Evolutionary conservation across 2,888 invertebrate genomes (phyloP).

Genomic region (Lysandra bellargus): DNA sequence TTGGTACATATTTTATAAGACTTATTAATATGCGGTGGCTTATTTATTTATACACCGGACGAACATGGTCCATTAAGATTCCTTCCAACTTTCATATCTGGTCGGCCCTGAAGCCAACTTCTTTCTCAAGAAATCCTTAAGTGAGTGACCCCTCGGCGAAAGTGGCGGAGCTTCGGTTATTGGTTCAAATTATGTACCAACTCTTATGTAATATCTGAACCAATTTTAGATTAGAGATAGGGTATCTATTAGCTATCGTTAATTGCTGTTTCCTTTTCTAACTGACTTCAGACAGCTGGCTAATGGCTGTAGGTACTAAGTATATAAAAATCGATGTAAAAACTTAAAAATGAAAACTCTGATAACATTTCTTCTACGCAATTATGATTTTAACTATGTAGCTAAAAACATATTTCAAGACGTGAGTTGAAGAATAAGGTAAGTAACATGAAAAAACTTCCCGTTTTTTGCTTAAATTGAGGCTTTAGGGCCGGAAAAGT

Average conservation of each 20-base stretch:
- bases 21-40: not conserved
- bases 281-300: no score
- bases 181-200: not conserved
- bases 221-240: not conserved
- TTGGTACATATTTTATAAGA: no score
- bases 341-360: no score
- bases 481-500: no score
- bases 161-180: not conserved
- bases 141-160: constrained; percentile 23
- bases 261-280: no score
- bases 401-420: no score
- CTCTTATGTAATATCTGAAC: not conserved
- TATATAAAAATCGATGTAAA: no score
- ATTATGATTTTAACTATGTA: not conserved
- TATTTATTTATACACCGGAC: not conserved
- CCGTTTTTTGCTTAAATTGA: no score
- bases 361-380: not conserved
- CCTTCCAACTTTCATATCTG: constrained; percentile 18
- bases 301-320: no score
- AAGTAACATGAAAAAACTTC: no score
- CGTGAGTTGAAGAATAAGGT: no score
- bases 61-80: constrained; percentile 3
- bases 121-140: constrained; percentile 22
- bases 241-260: no score
- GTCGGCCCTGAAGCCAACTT: constrained; percentile 4